Evolutionary conservation across 1,140 invertebrate species (phyloP), one percentile per base, ranked within the genome.

Genomic region (Homalodisca vitripennis): DNA sequence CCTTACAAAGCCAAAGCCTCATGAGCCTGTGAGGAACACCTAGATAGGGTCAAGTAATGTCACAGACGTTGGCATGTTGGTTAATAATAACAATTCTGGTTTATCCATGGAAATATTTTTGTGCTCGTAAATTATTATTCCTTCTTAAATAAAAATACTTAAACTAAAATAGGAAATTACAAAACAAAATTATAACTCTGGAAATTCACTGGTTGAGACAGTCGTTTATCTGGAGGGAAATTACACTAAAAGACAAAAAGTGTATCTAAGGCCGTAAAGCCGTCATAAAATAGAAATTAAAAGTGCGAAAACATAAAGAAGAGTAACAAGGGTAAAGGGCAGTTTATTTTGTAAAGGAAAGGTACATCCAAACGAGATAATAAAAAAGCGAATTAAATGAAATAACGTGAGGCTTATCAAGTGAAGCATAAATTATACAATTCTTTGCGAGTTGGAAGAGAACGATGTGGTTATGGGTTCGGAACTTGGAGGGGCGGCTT

Each of bases 381-480:
- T 60, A 60, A 60, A 60, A 60, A 60, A 30, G 55, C 55, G 55
- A 60, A 60, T 60, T 60, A 60, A 60, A 60, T 60, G 55, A 60
- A 60, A 60, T 60, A 60, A 60, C 55, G 55, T 27, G 22, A 26
- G 26, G 14, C 55, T 60, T 60, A 60, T 60, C 55, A 60, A 60
- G 55, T 10, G 27, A 29, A 60, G 27, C 55, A 60, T 60, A 60
- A 60, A 60, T 60, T 60, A 60, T 27, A 60, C 26, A 60, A 60
- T 60, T 60, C 55, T 60, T 60, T 60, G 55, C 55, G 29, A 60
- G 55, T 60, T 6, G 55, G 14, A 13, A 26, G 12, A 60, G 55
- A 60, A 60, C 55, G 55, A 60, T 60, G 55, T 60, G 55, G 55
- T 60, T 60, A 60, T 60, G 55, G 55, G 55, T 27, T 60, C 55